phyloP scores from a whole-genome alignment of 2,113 vertebrate species.

The Rhagologus leucostigma region DNA sequence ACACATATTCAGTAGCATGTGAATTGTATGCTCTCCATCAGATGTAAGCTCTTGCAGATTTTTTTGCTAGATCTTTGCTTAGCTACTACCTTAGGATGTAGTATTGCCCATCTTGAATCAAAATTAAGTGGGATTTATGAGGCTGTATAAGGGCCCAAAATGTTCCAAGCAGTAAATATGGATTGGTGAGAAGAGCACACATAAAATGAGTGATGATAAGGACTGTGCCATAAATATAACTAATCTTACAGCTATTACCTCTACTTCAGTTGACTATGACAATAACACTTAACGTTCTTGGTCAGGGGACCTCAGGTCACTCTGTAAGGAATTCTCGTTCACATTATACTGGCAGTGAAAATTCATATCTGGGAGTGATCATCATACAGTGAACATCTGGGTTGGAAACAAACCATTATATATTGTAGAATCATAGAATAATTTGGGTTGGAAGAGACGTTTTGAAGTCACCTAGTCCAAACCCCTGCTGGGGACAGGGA shows the following conservation, averaged over 20 bases:
- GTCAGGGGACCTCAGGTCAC: neutral
- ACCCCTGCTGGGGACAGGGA: neutral
- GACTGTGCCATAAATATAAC: neutral
- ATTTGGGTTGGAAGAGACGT: neutral
- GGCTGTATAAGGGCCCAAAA: neutral
- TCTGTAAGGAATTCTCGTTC: neutral
- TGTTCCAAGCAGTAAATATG: conserved; percentile 20
- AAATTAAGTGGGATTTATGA: conserved; percentile 27
- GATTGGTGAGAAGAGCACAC: neutral
- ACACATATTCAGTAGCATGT: neutral
- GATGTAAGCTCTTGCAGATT: neutral
- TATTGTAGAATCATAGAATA: neutral
- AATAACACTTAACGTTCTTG: neutral
- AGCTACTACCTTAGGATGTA: neutral
- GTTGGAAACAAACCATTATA: neutral
- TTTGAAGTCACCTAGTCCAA: neutral
- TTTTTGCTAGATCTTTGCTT: neutral
- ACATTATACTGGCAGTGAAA: neutral
- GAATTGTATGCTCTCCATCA: neutral
- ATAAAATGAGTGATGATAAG: neutral
- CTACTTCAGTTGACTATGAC: neutral
- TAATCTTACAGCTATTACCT: neutral
- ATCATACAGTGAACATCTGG: neutral
- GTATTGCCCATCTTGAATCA: neutral
- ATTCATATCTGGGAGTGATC: neutral